A percentile compares a stretch with the other conserved stretches of the same genome.
Evolutionary conservation across 2,113 vertebrate genomes (phyloP).

Genomic region (Gnathonemus longibarbis): DNA sequence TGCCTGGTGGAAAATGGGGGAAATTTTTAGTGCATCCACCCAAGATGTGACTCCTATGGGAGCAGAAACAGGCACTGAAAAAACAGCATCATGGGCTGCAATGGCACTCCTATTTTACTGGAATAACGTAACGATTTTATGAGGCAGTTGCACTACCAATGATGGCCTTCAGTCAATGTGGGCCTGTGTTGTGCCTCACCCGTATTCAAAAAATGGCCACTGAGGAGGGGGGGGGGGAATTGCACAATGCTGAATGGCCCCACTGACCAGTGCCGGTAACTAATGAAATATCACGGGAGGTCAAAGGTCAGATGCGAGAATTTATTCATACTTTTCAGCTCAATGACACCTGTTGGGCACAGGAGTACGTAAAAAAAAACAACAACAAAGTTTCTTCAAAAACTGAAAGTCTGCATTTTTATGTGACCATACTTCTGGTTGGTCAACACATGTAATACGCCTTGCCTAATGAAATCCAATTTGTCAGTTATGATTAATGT

Average conservation of each 20-base stretch:
- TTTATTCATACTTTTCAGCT: not conserved
- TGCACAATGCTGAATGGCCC: not conserved
- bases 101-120: conserved; percentile 1
- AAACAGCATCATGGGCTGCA: not conserved
- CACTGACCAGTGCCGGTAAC: not conserved
- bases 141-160: not conserved
- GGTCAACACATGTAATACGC: not conserved
- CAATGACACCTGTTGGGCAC: not conserved
- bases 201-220: not conserved
- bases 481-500: not conserved
- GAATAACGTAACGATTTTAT: not conserved
- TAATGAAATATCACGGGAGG: not conserved
- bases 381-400: not conserved
- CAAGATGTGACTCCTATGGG: not conserved
- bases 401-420: not conserved
- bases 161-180: not conserved
- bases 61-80: not conserved
- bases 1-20: not conserved
- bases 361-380: not conserved
- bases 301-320: not conserved
- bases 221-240: not conserved
- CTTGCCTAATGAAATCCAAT: not conserved
- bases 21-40: conserved; percentile 16
- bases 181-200: not conserved
- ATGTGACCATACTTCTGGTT: not conserved